These are phyloP conservation scores for Zaprionus bogoriensis DNA, from an alignment of 2,888 invertebrate genomes.

Conservation along the genomic window DNA sequence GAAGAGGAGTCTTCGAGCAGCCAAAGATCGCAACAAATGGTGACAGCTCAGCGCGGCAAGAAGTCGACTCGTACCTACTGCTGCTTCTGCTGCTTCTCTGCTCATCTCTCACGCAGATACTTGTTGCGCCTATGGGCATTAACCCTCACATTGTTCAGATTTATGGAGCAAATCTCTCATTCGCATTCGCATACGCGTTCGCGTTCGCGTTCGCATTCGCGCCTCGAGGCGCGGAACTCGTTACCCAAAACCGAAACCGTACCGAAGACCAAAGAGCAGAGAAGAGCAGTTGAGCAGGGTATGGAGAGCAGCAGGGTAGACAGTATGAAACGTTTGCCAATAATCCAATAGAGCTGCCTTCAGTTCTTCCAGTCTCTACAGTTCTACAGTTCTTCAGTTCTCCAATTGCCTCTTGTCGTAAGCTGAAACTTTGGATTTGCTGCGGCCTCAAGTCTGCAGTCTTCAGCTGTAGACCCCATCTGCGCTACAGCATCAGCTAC, in stretches of 20 bases:
- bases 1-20: background rate
- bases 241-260: conserved; percentile 42
- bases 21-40: background rate
- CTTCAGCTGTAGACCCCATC: background rate
- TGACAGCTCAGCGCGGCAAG: background rate
- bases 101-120: conserved; percentile 55
- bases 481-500: conserved; percentile 14
- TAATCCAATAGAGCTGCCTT: conserved; percentile 36
- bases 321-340: conserved; percentile 46
- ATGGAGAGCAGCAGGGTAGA: conserved; percentile 17
- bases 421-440: conserved; percentile 48
- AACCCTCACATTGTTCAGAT: conserved; percentile 65
- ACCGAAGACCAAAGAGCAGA: background rate
- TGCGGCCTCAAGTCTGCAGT: conserved; percentile 40
- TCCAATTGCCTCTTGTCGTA: conserved; percentile 31
- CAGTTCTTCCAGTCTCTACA: background rate
- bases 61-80: conserved; percentile 27
- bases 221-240: conserved; percentile 66
- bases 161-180: conserved; percentile 69
- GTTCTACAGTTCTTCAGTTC: background rate
- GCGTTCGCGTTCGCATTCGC: background rate
- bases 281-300: conserved; percentile 26
- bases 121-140: conserved; percentile 51
- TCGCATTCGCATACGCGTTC: conserved; percentile 2
- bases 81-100: background rate